Evolutionary conservation across 1,140 invertebrate genomes (phyloP).

Genomic region (Pseudomyrmex cubaensis): DNA sequence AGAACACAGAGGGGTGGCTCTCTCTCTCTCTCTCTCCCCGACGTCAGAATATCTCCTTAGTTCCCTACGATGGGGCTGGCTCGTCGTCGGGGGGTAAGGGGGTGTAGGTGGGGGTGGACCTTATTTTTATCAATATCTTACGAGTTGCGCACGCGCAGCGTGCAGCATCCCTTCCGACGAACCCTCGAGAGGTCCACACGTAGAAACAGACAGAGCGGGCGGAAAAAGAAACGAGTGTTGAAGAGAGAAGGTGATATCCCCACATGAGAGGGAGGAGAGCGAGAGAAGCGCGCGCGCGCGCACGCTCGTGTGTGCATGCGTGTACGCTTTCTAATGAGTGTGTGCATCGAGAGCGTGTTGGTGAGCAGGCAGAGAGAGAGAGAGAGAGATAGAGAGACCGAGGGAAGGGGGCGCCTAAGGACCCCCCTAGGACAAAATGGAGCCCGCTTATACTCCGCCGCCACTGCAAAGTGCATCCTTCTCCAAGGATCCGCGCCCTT

Average conservation of each 20-base stretch:
- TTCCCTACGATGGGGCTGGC: slow-evolving; percentile 78
- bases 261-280: neutral
- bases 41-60: slow-evolving; percentile 84
- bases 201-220: slow-evolving; percentile 66
- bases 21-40: slow-evolving; percentile 62
- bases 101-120: slow-evolving; percentile 81
- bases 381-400: slow-evolving; percentile 17
- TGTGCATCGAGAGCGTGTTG: slow-evolving; percentile 73
- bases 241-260: neutral
- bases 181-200: slow-evolving; percentile 74
- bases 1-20: slow-evolving; percentile 75
- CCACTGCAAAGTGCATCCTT: slow-evolving; percentile 81
- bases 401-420: slow-evolving; percentile 76
- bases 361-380: slow-evolving; percentile 56
- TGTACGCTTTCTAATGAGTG: slow-evolving; percentile 74
- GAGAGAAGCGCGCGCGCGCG: slow-evolving; percentile 47
- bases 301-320: neutral
- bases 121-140: slow-evolving; percentile 85
- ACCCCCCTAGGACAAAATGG: slow-evolving; percentile 84
- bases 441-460: slow-evolving; percentile 82
- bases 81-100: slow-evolving; percentile 67
- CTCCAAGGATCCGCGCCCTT: slow-evolving; percentile 72
- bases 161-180: slow-evolving; percentile 81
- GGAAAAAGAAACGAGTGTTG: slow-evolving; percentile 49
- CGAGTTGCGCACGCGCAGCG: slow-evolving; percentile 81